phyloP scores from a whole-genome alignment of 2,113 vertebrate species.

The Mesitornis unicolor region DNA sequence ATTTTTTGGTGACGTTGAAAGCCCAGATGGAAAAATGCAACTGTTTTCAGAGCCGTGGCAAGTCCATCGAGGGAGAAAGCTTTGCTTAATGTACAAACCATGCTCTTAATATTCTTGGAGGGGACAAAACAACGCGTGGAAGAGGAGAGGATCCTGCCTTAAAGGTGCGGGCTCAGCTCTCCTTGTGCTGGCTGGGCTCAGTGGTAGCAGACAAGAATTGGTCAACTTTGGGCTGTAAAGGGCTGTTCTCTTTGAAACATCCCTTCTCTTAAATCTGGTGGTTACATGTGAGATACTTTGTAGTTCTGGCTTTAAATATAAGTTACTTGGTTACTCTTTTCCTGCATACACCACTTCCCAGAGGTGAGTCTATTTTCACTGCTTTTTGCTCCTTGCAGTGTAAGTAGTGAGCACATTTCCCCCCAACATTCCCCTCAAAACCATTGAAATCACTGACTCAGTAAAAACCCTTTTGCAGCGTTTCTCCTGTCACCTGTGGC shows the following conservation, averaged over 20 bases:
- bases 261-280: background rate
- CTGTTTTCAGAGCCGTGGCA: background rate
- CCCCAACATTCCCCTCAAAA: background rate
- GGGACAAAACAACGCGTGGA: background rate
- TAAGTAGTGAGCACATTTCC: background rate
- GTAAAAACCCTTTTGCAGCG: too few relatives aligned
- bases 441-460: background rate
- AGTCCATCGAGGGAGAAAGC: background rate
- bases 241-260: background rate
- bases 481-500: background rate
- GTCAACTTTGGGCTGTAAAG: background rate
- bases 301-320: background rate
- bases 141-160: background rate
- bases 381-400: background rate
- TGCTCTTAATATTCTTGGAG: background rate
- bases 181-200: accelerated
- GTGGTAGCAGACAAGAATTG: background rate
- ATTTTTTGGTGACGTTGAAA: too few relatives aligned
- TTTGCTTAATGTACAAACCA: background rate
- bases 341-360: background rate
- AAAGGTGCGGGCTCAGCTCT: background rate
- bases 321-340: background rate
- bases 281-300: background rate
- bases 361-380: background rate
- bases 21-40: background rate